Base-by-base conservation (phyloP, 1,140 invertebrate species). In the Penaeus vannamei region DNA sequence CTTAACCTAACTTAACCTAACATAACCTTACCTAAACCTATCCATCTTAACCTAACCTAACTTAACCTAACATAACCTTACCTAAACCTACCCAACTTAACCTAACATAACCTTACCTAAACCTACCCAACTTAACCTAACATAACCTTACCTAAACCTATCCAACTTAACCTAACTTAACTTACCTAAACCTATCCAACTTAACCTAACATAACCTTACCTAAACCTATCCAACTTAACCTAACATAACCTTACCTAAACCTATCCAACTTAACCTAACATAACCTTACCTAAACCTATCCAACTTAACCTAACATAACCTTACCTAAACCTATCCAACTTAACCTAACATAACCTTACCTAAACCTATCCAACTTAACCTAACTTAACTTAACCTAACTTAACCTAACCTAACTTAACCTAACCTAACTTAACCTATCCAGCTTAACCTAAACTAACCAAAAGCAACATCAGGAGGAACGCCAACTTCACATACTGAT, bases 111-210 rank as follows among this genome's bases (percentile, higher is more conserved):
- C 69, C 5, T 72, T 10, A 22, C 69, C 69, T 72, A 72, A 72
- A 72, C 69, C 20, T 72, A 72, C 69, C 69, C 22, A 72, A 10
- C 69, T 32, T 72, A 72, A 72, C 69, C n/a, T 72, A 72, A 10
- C n/a, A 5, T 72, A 72, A 72, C n/a, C 20, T 72, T n/a, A n/a
- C n/a, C n/a, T n/a, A n/a, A 72, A 22, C n/a, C 69, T 72, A 72
- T 22, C 20, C 22, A 72, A 22, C 20, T 20, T 72, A 72, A 72
- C 69, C 69, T 72, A 72, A 72, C 69, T n/a, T 72, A 72, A 36
- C 72, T 77, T n/a, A n/a, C n/a, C n/a, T n/a, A n/a, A 77, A 77
- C 76, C 76, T 77, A 77, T 29, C 76, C 76, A 77, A 77, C 76
- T 7, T 77, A 32, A 12, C 76, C 76, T 77, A 36, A 77, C 23